Percentiles rank a stretch among this genome's conserved stretches.
phyloP scores from a whole-genome alignment of 2,888 invertebrate species.

The Anarsia innoxiella region DNA sequence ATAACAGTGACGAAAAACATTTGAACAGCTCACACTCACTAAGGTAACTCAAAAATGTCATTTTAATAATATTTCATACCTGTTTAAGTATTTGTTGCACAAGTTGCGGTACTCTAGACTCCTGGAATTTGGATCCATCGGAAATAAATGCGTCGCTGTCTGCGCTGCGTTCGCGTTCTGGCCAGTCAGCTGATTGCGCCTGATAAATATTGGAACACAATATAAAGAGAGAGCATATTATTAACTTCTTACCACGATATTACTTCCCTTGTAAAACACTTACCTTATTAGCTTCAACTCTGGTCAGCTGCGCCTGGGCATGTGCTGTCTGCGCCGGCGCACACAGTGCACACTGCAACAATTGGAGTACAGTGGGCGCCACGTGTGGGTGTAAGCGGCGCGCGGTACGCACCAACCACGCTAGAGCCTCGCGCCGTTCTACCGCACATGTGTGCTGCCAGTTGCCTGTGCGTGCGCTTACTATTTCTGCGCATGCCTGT shows the following conservation, averaged over 20 bases:
- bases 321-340: constrained; percentile 26
- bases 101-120: constrained; percentile 55
- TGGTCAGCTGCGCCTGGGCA: too few species aligned
- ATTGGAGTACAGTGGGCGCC: constrained; percentile 91
- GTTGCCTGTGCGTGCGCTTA: constrained; percentile 91
- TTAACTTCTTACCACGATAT: too few species aligned
- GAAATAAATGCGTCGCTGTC: constrained; percentile 62
- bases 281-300: too few species aligned
- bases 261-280: too few species aligned
- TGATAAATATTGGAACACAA: too few species aligned
- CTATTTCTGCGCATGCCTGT: constrained; percentile 91
- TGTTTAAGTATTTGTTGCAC: constrained; percentile 66
- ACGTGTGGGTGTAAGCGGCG: constrained; percentile 93
- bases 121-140: constrained; percentile 69
- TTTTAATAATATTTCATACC: constrained; percentile 26
- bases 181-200: constrained; percentile 37
- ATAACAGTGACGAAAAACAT: too few species aligned
- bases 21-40: too few species aligned
- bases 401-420: constrained; percentile 89
- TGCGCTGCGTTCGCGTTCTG: constrained; percentile 63
- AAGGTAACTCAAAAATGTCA: too few species aligned
- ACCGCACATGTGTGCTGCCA: constrained; percentile 93
- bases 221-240: too few species aligned
- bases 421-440: constrained; percentile 82
- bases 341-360: constrained; percentile 92